These are phyloP conservation scores for Drosophila siamana DNA, from an alignment of 2,888 invertebrate species.

Conservation along the genomic window DNA sequence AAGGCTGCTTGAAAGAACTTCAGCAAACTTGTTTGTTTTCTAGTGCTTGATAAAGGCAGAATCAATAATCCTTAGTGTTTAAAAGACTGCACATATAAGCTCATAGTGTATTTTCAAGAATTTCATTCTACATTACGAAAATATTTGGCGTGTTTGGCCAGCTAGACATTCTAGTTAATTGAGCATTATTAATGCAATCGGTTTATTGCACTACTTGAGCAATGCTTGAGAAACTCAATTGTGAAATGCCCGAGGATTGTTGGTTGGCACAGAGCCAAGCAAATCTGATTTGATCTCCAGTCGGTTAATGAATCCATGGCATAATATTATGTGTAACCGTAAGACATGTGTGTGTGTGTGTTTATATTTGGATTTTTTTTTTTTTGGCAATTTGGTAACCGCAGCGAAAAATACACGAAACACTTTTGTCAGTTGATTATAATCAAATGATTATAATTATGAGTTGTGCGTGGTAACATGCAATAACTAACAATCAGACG, in stretches of 20 bases:
- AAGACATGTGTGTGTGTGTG: neutral
- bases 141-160: too few species aligned
- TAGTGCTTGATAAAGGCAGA: neutral
- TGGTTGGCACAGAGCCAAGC: neutral
- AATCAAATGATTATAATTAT: slow-evolving; percentile 23
- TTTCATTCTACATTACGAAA: too few species aligned
- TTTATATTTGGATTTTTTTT: neutral
- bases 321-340: neutral
- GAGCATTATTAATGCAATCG: neutral
- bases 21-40: neutral
- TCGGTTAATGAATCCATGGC: neutral
- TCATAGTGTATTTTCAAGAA: too few species aligned
- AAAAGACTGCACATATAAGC: too few species aligned
- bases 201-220: neutral
- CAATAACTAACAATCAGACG: slow-evolving; percentile 50
- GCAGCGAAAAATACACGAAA: slow-evolving; percentile 5
- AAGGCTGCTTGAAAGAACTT: neutral
- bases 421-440: slow-evolving; percentile 34
- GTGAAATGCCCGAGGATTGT: neutral
- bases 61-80: neutral
- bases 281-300: neutral
- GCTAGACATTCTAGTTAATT: neutral
- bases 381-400: slow-evolving; percentile 23
- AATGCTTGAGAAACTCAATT: neutral
- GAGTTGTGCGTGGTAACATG: slow-evolving; percentile 51